Percentiles rank a stretch among this genome's conserved stretches.
These are phyloP conservation scores for Rhyacophila evoluta DNA, from an alignment of 2,888 invertebrate genomes.

Conservation along the genomic window DNA sequence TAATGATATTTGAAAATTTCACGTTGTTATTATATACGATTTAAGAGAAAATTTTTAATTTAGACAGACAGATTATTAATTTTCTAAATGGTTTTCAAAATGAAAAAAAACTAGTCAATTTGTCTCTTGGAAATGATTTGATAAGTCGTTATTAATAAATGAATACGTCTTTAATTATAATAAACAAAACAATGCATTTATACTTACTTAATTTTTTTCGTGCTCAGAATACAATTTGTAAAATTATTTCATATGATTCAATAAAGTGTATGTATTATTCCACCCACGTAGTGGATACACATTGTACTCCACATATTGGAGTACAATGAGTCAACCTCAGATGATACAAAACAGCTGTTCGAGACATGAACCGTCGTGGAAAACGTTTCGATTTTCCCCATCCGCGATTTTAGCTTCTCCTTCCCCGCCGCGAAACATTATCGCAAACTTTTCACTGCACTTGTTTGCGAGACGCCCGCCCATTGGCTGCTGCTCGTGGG, in stretches of 20 bases:
- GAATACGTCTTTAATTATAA: no score
- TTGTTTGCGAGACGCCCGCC: slow-evolving; percentile 31
- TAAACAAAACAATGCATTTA: no score
- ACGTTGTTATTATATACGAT: no score
- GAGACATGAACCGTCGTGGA: neutral
- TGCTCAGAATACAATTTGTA: no score
- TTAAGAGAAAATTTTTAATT: no score
- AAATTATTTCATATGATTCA: neutral
- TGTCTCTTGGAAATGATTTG: no score
- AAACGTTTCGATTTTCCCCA: slow-evolving; percentile 19
- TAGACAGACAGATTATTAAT: no score
- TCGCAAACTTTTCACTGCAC: neutral
- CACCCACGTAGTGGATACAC: neutral
- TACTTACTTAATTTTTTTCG: no score
- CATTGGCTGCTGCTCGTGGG: slow-evolving; percentile 45
- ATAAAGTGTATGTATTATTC: neutral
- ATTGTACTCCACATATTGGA: neutral
- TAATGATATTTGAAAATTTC: no score
- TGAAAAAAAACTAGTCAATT: no score
- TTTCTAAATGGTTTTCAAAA: no score
- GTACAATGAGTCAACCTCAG: neutral
- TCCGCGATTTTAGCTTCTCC: slow-evolving; percentile 7
- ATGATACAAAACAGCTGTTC: slow-evolving; percentile 8
- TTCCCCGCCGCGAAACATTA: slow-evolving; percentile 13
- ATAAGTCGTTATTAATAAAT: no score